Evolutionary conservation across 2,888 invertebrate genomes (phyloP).

Genomic region (Limnephilus rhombicus): DNA sequence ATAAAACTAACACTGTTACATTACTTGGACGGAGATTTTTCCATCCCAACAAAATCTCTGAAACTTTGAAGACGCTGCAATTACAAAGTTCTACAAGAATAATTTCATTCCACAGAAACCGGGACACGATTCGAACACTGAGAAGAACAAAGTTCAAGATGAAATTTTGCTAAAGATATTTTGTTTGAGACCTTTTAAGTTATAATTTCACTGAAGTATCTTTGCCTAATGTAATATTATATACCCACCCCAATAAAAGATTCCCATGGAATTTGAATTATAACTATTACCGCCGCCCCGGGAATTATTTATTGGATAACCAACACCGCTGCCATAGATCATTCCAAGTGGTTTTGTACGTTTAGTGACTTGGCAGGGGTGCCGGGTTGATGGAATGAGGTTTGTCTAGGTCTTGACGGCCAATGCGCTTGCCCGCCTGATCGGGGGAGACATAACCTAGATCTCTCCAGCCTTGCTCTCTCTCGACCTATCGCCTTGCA

Average conservation of each 20-base stretch:
- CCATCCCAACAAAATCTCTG: not conserved
- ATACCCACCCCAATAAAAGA: not conserved
- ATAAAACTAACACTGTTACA: not conserved
- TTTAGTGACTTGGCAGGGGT: too few species aligned
- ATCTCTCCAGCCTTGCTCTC: too few species aligned
- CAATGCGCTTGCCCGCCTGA: too few species aligned
- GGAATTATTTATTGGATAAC: too few species aligned
- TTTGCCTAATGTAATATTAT: not conserved
- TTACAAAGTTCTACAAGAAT: not conserved
- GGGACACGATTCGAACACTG: not conserved
- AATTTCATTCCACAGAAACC: not conserved
- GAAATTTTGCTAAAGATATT: not conserved
- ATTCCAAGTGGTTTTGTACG: too few species aligned
- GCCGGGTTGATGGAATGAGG: too few species aligned
- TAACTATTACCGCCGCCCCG: too few species aligned
- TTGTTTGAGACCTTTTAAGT: not conserved
- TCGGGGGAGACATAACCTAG: too few species aligned
- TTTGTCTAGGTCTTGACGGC: too few species aligned
- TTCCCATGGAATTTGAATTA: not conserved
- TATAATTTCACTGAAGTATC: not conserved
- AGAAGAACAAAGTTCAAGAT: not conserved
- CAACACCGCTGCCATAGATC: too few species aligned
- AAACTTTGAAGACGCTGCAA: not conserved
- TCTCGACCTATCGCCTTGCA: too few species aligned
- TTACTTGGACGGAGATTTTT: not conserved